Percentiles rank a stretch among this genome's conserved stretches.
Conservation (phyloP, 2,113 vertebrate genomes). For the human (Homo sapiens) region DNA sequence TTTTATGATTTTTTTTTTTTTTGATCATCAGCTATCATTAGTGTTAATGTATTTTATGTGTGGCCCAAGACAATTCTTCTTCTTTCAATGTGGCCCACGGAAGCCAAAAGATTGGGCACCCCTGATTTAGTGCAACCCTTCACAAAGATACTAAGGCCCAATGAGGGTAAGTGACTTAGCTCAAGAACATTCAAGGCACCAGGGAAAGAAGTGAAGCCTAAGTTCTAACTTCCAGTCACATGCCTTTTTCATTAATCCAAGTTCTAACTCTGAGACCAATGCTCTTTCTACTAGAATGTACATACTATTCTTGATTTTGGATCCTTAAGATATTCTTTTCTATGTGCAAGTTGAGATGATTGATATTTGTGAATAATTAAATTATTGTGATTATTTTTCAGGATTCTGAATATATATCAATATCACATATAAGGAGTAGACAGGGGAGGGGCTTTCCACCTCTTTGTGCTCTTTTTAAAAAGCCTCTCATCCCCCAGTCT, state of each 20-base stretch:
- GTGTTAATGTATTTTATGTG: too few relatives aligned
- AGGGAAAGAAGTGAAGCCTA: constrained; percentile 8
- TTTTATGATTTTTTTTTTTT: too few relatives aligned
- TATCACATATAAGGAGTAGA: not conserved
- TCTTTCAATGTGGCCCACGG: too few relatives aligned
- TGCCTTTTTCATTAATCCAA: not conserved
- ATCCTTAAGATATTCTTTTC: constrained; percentile 22
- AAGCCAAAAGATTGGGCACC: too few relatives aligned
- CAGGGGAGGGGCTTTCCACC: not conserved
- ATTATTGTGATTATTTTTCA: constrained; percentile 26
- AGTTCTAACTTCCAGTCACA: constrained; percentile 33
- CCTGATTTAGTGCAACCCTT: not conserved
- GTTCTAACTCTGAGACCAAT: constrained; percentile 37
- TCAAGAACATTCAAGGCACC: constrained; percentile 18
- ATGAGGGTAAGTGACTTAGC: not conserved
- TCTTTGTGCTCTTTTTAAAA: constrained; percentile 37
- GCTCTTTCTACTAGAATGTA: constrained; percentile 24
- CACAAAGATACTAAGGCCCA: not conserved
- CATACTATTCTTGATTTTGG: constrained; percentile 4
- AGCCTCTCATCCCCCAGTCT: not conserved
- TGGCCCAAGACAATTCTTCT: too few relatives aligned
- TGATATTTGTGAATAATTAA: constrained; percentile 50
- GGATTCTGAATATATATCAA: constrained; percentile 16
- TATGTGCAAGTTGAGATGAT: not conserved
- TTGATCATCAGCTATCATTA: too few relatives aligned